phyloP scores from a whole-genome alignment of 1,140 invertebrate species.

The Babylonia areolata region DNA sequence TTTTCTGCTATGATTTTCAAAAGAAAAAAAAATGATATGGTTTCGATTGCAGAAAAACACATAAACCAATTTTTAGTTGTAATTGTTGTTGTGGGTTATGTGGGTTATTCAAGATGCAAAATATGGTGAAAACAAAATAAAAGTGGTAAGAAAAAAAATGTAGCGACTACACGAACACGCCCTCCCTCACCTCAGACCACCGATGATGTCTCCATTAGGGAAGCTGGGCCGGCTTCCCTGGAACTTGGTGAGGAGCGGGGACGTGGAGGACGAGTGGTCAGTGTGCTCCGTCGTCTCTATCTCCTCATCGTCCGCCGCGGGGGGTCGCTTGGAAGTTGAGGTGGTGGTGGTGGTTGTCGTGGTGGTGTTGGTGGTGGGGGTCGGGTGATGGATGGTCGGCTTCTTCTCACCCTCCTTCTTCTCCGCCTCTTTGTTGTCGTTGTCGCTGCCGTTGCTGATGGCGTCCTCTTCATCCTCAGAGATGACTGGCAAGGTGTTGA shows the following conservation, averaged over 20 bases:
- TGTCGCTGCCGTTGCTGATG: conserved; percentile 46
- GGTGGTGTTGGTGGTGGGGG: no score
- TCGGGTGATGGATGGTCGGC: neutral
- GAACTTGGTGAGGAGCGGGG: conserved; percentile 43
- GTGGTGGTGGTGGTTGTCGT: neutral
- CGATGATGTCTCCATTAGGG: conserved; percentile 51
- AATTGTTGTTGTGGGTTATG: no score
- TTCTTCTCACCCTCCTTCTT: conserved; percentile 16
- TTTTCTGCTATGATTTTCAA: no score
- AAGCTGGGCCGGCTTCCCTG: conserved; percentile 30
- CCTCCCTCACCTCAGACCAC: conserved; percentile 27
- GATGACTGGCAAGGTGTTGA: conserved; percentile 67
- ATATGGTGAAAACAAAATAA: no score
- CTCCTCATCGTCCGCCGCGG: conserved; percentile 49
- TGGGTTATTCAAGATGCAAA: neutral
- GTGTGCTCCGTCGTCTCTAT: conserved; percentile 49
- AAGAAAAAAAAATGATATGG: no score
- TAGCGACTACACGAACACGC: neutral
- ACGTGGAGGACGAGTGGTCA: conserved; percentile 36
- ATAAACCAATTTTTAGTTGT: no score
- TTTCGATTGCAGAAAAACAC: no score
- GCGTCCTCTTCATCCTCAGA: conserved; percentile 68
- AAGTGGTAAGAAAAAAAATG: neutral
- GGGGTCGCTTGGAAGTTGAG: neutral
- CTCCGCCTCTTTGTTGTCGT: conserved; percentile 44